Evolutionary conservation across 2,113 vertebrate species (phyloP), one percentile per base, ranked within the genome.

Genomic region (Elaphurus davidianus): DNA sequence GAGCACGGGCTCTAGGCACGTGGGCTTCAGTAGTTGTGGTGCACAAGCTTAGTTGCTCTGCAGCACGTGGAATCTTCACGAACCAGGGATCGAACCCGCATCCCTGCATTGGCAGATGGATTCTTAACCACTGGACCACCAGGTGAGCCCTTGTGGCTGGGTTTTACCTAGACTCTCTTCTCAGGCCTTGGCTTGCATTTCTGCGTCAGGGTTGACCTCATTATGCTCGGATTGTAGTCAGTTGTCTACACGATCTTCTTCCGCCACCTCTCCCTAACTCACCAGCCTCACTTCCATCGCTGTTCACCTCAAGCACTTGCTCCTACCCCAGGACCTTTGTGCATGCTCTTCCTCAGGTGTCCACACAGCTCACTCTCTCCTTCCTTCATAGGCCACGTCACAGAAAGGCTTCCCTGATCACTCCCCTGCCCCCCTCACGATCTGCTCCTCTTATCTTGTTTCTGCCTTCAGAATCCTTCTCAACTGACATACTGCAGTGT

Each of bases 401-500:
- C 59, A 87, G 91, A 81, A 30, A 54, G 54, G 0, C 30, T 50
- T 54, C 57, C 59, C 59, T 54, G 83, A 25, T 33, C 50, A 55
- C 4, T 2, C 7, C 19, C 33, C 12, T 15, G 2, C 3, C 7
- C 19, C 19, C 15, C 2, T 19, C 36, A 52, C 0, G 0, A 21
- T 60, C 25, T 50, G 6, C 30, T 55, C 28, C 54, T 57, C 33
- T 52, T 5, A 50, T 12, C 9, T 47, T 30, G 25, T 17, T 43
- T 55, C 9, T 76, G n/a, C 52, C 45, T 50, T 82, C 28, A 62
- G 36, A 27, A 28, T 30, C 62, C 59, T 86, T 54, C 43, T 92
- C 33, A 45, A 7, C 21, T 28, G 60, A 64, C 40, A 16, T 5
- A 50, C 1, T 2, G 1, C 23, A 64, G 30, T 55, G 54, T 45